phyloP scores from a whole-genome alignment of 2,113 vertebrate species.

The Xenopus tropicalis region UCB_Xtro_10.0 CM004450.2:118806501-118807000 shows the following conservation, averaged over 20 bases:
- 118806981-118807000: neutral
- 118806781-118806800: neutral
- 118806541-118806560: slow-evolving; percentile 11
- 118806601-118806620: neutral
- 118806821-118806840: neutral
- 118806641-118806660: neutral
- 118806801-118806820: neutral
- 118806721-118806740: neutral
- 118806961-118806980: neutral
- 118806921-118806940: neutral
- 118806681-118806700: neutral
- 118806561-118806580: slow-evolving; percentile 23
- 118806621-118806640: slow-evolving; percentile 3
- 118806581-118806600: neutral
- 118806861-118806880: neutral
- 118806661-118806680: neutral
- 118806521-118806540: slow-evolving; percentile 1
- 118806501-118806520: slow-evolving; percentile 3
- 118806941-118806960: neutral
- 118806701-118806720: neutral
- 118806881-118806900: neutral
- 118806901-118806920: neutral
- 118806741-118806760: neutral
- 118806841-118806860: neutral
- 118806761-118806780: no score